phyloP scores from a whole-genome alignment of 2,113 vertebrate species.

The Leucopsar rothschildi region DNA sequence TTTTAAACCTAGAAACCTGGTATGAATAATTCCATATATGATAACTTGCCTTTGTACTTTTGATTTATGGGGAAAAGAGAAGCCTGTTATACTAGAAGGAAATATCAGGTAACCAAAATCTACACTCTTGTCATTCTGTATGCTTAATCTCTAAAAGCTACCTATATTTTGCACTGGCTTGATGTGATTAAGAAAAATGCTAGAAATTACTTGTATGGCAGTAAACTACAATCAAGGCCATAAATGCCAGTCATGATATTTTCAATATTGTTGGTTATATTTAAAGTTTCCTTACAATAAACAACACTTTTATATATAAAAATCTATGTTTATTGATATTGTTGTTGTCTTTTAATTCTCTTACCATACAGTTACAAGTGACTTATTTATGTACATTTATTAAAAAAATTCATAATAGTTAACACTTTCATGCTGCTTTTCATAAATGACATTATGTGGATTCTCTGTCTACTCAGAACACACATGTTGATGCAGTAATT shows the following conservation, averaged over 20 bases:
- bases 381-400: background rate
- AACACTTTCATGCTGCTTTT: background rate
- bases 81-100: conserved; percentile 57
- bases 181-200: conserved; percentile 71
- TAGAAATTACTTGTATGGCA: conserved; percentile 73
- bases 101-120: conserved; percentile 30
- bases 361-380: background rate
- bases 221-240: conserved; percentile 73
- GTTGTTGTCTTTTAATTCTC: background rate
- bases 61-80: conserved; percentile 58
- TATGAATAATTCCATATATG: conserved; percentile 41
- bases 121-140: conserved; percentile 54
- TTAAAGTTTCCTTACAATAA: conserved; percentile 95
- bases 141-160: conserved; percentile 65
- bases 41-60: conserved; percentile 61
- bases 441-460: background rate
- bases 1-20: conserved; percentile 37
- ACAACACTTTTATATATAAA: conserved; percentile 84
- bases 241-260: conserved; percentile 76
- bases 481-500: background rate
- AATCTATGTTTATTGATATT: background rate
- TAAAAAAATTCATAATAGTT: background rate
- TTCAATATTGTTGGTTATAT: conserved; percentile 84
- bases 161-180: conserved; percentile 73
- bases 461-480: background rate